A percentile compares a stretch with the other conserved stretches of the same genome.
phyloP scores from a whole-genome alignment of 2,113 vertebrate genomes.

The Oreochromis tanganicae region DNA sequence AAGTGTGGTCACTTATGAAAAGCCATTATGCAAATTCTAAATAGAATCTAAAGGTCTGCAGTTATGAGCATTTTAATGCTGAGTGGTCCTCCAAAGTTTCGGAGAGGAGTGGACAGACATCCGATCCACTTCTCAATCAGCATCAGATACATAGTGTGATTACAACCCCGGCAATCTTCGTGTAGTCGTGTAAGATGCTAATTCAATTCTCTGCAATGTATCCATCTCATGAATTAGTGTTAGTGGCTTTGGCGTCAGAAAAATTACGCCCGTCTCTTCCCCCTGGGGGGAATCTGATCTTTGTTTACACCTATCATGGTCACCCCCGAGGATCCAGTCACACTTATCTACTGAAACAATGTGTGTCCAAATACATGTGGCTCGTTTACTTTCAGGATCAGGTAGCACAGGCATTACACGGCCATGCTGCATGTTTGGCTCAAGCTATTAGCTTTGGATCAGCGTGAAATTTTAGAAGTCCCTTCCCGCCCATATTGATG shows the following conservation, averaged over 20 bases:
- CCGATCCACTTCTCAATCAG: not conserved
- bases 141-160: not conserved
- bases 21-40: not conserved
- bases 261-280: not conserved
- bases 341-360: not conserved
- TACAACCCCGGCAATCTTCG: not conserved
- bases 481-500: not conserved
- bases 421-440: not conserved
- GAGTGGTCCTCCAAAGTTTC: not conserved
- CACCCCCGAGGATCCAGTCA: not conserved
- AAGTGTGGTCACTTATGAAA: not conserved
- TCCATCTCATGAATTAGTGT: slow-evolving; percentile 24
- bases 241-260: slow-evolving; percentile 3
- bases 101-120: not conserved
- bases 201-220: slow-evolving; percentile 10
- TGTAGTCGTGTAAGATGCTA: not conserved
- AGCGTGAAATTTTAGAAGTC: slow-evolving; percentile 4
- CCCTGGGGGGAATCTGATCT: not conserved
- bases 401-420: not conserved
- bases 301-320: not conserved
- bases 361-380: not conserved
- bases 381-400: not conserved
- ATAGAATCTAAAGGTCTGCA: not conserved
- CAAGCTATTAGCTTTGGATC: not conserved
- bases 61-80: not conserved